A percentile compares a stretch with the other conserved stretches of the same genome.
Evolutionary conservation across 1,140 invertebrate species (phyloP).

Genomic region (Halyomorpha halys): DNA sequence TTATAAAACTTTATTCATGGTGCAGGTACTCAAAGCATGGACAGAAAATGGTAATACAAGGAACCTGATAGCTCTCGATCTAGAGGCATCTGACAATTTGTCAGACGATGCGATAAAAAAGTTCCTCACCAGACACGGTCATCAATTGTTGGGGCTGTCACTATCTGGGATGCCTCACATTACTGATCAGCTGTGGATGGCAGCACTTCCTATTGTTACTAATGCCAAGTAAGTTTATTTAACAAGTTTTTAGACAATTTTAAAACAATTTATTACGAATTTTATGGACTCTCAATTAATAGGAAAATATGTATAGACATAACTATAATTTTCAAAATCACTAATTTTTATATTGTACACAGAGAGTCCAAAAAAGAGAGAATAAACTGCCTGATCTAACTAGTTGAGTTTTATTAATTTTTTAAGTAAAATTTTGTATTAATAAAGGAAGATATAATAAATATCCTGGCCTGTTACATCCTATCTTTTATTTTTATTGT

Average conservation of each 20-base stretch:
- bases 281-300: too few species aligned
- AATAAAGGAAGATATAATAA: too few species aligned
- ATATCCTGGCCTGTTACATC: too few species aligned
- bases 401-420: too few species aligned
- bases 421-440: too few species aligned
- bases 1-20: slow-evolving; percentile 4
- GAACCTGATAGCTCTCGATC: slow-evolving; percentile 76
- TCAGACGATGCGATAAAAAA: slow-evolving; percentile 84
- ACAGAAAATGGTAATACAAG: slow-evolving; percentile 77
- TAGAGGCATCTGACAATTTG: slow-evolving; percentile 91
- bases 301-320: too few species aligned
- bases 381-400: too few species aligned
- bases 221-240: slow-evolving; percentile 67
- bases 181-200: slow-evolving; percentile 93
- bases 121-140: slow-evolving; percentile 79
- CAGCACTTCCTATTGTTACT: slow-evolving; percentile 74
- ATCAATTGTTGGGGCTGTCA: slow-evolving; percentile 74
- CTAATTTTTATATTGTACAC: too few species aligned
- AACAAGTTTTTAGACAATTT: neutral
- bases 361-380: too few species aligned
- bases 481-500: slow-evolving; percentile 23
- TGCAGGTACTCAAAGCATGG: slow-evolving; percentile 72
- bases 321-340: too few species aligned
- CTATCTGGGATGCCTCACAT: slow-evolving; percentile 95
- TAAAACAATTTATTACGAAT: too few species aligned